phyloP scores from a whole-genome alignment of 1,140 invertebrate species.

The Uloborus diversus region DNA sequence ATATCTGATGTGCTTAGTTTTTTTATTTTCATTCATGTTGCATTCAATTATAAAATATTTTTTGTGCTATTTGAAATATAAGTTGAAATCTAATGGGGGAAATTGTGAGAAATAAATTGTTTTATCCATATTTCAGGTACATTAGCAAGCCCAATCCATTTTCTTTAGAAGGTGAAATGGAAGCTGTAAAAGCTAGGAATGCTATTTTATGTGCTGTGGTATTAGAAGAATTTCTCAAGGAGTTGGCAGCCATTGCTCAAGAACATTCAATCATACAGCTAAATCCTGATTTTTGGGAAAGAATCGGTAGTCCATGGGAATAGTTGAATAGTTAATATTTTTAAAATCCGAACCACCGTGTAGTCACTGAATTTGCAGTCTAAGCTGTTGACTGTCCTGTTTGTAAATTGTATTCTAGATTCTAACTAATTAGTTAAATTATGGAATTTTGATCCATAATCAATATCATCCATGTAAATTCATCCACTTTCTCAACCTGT shows the following conservation, averaged over 20 bases:
- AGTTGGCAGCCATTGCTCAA: slow-evolving; percentile 88
- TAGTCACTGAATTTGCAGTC: neutral
- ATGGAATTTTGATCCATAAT: neutral
- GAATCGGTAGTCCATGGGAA: slow-evolving; percentile 34
- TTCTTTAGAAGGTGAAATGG: slow-evolving; percentile 61
- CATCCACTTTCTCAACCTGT: no score
- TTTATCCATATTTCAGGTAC: slow-evolving; percentile 47
- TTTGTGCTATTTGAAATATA: no score
- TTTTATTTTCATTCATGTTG: no score
- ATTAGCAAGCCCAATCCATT: slow-evolving; percentile 47
- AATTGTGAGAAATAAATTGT: no score
- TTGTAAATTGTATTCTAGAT: neutral
- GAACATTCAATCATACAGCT: slow-evolving; percentile 74
- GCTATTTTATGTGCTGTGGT: slow-evolving; percentile 86
- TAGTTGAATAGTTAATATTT: neutral
- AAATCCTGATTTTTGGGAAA: slow-evolving; percentile 52
- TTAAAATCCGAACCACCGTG: neutral
- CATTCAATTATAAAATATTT: no score
- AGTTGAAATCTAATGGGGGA: no score
- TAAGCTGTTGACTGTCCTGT: neutral
- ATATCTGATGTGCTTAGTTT: no score
- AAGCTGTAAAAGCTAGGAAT: slow-evolving; percentile 67
- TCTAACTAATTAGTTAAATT: neutral
- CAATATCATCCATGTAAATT: neutral
- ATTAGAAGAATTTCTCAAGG: slow-evolving; percentile 92